Base-by-base conservation (phyloP, 2,888 invertebrate species). In the Agonopterix arenella region DNA sequence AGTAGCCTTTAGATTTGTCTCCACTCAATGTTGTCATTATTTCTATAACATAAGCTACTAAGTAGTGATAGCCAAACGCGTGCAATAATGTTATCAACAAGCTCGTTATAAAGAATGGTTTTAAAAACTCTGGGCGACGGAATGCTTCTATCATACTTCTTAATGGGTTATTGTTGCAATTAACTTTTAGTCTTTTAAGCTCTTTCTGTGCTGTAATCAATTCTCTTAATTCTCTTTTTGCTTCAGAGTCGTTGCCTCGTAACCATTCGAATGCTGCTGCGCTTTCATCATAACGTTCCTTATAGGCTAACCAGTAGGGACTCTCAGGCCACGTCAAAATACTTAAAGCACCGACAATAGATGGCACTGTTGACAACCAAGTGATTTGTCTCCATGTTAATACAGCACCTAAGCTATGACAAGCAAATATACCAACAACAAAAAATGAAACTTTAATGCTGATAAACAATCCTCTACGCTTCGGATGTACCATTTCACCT, bases 271-370 rank as follows among this genome's bases (percentile, higher is more conserved):
- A 60, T 1, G 61, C 51, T 0, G 8, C 45, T 10, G 42, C 11
- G 28, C 61, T 47, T 13, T 60, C 61, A 46, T 60, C 58, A 44
- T 42, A 60, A 8, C 58, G 45, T 8, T 58, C 60, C 45, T 57
- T 58, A 16, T 57, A 60, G 8, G 60, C 60, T 8, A 60, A 41
- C 60, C 60, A 60, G 5, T 52, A 50, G 8, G 60, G 60, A 28
- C 60, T 60, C 44, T 60, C 61, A 4, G 60, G 61, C 61, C 56
- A 60, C 0, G 44, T 11, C 8, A 51, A 7, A 8, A 57, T 60
- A 10, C 49, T 53, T 8, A 55, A 4, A 5, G 45, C 36, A 37
- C 57, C 58, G 8, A 58, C 44, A 4, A 52, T 52, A 9, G 61
- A 47, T 36, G 60, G 61, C n/a, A 57, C 42, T 1, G 53, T 44